Conservation (phyloP, 92 coral and sea anemone species). For the Epizoanthus ramosus region DNA sequence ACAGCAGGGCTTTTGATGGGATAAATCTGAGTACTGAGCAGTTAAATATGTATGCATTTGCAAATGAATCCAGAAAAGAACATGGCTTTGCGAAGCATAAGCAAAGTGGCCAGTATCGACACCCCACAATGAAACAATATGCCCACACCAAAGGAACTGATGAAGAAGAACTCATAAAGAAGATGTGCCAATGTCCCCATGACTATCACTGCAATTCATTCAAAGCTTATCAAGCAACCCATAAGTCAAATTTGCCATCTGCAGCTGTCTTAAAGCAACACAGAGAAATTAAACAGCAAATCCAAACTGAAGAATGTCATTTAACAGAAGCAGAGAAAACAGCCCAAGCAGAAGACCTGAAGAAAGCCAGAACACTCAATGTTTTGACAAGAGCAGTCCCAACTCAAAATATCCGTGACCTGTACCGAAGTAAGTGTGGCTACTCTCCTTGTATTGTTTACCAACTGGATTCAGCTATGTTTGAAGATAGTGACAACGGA, state of each 20-base stretch:
- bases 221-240: slow-evolving; percentile 59
- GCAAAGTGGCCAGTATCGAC: slow-evolving; percentile 59
- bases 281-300: slow-evolving; percentile 19
- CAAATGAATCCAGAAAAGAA: slow-evolving; percentile 61
- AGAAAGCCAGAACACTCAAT: too few relatives aligned
- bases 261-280: slow-evolving; percentile 6
- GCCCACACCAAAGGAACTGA: slow-evolving; percentile 43
- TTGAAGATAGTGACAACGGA: too few relatives aligned
- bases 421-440: too few relatives aligned
- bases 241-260: slow-evolving; percentile 48
- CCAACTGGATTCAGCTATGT: too few relatives aligned
- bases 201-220: slow-evolving; percentile 61
- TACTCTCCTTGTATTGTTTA: too few relatives aligned
- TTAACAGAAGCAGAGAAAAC: not conserved
- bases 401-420: too few relatives aligned
- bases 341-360: too few relatives aligned
- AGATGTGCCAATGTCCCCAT: slow-evolving; percentile 62
- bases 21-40: slow-evolving; percentile 4
- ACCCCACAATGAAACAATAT: slow-evolving; percentile 67
- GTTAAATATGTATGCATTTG: slow-evolving; percentile 61
- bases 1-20: slow-evolving; percentile 36
- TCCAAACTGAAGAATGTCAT: not conserved
- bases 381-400: too few relatives aligned
- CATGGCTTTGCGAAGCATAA: slow-evolving; percentile 67
- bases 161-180: slow-evolving; percentile 61